These are phyloP conservation scores for Punctoribates punctum DNA, from an alignment of 2,888 invertebrate species.

Conservation along the genomic window DNA sequence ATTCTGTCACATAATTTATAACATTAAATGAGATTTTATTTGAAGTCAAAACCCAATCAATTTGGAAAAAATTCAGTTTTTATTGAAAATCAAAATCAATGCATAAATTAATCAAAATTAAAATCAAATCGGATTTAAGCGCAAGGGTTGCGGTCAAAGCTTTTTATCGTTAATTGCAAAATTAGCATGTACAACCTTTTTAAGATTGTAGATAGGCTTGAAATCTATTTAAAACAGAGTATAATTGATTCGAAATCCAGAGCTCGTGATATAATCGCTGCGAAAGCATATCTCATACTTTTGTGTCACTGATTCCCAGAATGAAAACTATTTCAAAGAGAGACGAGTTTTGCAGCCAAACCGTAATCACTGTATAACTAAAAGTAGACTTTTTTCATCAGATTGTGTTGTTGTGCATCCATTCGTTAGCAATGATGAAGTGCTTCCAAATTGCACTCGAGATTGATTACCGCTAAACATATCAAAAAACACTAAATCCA, in stretches of 20 bases:
- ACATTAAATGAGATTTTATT: too few species aligned
- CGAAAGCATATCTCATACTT: conserved; percentile 5
- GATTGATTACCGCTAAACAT: background rate
- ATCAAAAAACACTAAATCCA: conserved; percentile 5
- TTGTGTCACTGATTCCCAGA: background rate
- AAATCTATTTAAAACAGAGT: background rate
- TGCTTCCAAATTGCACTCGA: conserved; percentile 29
- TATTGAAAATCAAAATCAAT: too few species aligned
- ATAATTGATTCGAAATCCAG: too few species aligned
- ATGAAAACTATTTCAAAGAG: conserved; percentile 30
- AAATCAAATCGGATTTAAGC: too few species aligned
- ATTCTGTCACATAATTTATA: too few species aligned
- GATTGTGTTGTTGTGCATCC: conserved; percentile 16
- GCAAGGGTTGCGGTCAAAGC: too few species aligned
- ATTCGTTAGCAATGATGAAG: conserved; percentile 34
- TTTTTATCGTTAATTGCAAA: background rate
- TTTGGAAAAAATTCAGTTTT: too few species aligned
- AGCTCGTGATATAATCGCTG: too few species aligned
- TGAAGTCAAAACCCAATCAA: too few species aligned
- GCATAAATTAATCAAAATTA: too few species aligned
- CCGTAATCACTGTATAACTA: background rate
- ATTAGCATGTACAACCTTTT: background rate
- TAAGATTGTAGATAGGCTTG: too few species aligned
- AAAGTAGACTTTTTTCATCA: conserved; percentile 18
- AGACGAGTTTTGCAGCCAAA: background rate